Evolutionary conservation across 2,113 vertebrate genomes (phyloP), one percentile per base, ranked within the genome.

Genomic region (Hippocampus mohnikei): DNA sequence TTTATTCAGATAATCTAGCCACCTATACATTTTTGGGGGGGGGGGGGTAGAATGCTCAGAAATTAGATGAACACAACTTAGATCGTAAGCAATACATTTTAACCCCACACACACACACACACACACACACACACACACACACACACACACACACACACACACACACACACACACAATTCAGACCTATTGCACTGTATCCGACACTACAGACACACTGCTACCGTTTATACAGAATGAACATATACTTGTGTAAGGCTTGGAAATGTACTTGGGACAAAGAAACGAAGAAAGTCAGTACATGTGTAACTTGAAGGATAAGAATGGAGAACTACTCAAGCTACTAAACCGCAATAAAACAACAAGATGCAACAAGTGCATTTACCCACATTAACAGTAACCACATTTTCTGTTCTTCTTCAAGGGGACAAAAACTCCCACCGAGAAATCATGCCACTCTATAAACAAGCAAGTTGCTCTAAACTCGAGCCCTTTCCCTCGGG

Each of bases 21-120:
- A 82, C 90, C 92, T 63, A 92, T 93, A 90, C 92, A 93, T 37
- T 37, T 37, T 33, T n/a, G n/a, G n/a, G n/a, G n/a, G 75, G 78
- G n/a, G 74, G 71, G 83, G 87, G 90, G 88, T 89, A 83, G 86
- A 86, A 88, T 71, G 75, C 88, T 83, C 88, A 80, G 84, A 90
- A 91, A 93, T 90, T 81, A 91, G 87, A 93, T 92, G 90, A 92
- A 89, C 83, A 74, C 82, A 91, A 91, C 93, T 93, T 93, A 93
- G 88, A 93, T 93, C 90, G 92, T 78, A 86, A 81, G 78, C 87
- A 88, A 88, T 88, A 83, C 78, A 87, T 81, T 87, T 79, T 80
- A 12, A 12, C 12, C 42, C 13, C 13, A 76, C 72, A 67, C 77
- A 33, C 76, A 73, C 21, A 73, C 78, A 79, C 73, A 68, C 65